Conservation (phyloP, 2,113 vertebrate species). For the Scomber colias region DNA sequence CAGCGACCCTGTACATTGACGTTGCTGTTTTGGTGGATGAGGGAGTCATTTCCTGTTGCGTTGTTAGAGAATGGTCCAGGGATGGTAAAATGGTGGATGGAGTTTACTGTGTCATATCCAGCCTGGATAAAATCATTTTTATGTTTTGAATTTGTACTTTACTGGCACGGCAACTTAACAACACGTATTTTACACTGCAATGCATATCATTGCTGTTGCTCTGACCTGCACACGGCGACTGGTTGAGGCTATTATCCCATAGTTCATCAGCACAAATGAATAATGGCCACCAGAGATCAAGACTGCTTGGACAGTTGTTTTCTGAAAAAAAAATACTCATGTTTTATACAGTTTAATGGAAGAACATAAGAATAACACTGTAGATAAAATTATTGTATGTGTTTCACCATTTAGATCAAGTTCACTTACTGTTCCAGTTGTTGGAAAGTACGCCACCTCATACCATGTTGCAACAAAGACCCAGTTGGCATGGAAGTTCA, state of each 20-base stretch:
- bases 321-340: constrained; percentile 37
- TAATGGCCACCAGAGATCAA: constrained; percentile 58
- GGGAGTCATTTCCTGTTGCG: neutral
- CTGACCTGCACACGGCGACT: constrained; percentile 5
- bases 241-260: constrained; percentile 59
- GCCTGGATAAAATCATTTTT: constrained; percentile 45
- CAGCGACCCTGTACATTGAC: constrained; percentile 62
- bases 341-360: neutral
- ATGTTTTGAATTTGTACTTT: neutral
- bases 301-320: constrained; percentile 73
- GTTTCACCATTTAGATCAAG: too few relatives aligned
- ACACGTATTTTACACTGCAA: too few relatives aligned
- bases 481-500: constrained; percentile 50
- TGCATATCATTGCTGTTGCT: neutral
- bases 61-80: constrained; percentile 43
- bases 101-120: constrained; percentile 70
- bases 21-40: constrained; percentile 39
- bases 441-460: constrained; percentile 69
- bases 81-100: constrained; percentile 46
- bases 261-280: constrained; percentile 80
- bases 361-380: too few relatives aligned
- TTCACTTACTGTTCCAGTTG: constrained; percentile 51
- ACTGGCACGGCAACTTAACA: too few relatives aligned
- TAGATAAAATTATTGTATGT: too few relatives aligned
- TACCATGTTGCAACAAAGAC: constrained; percentile 85